Conservation (phyloP, 2,888 invertebrate species). For the Exephanes ischioxanthus region DNA sequence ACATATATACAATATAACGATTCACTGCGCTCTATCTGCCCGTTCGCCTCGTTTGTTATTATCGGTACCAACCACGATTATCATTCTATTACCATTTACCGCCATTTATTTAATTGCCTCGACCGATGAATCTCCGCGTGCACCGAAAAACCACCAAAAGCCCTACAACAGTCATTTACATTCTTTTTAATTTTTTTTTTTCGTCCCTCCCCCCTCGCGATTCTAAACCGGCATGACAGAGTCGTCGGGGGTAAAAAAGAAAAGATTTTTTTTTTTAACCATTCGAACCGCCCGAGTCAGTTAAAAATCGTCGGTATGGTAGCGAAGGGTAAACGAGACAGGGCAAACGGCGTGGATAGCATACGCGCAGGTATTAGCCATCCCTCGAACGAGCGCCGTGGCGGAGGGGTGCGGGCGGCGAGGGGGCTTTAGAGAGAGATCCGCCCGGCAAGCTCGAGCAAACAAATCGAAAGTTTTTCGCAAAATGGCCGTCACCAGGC, state of each 20-base stretch:
- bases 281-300: constrained; percentile 16
- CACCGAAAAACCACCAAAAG: background rate
- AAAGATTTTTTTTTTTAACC: background rate
- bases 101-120: constrained; percentile 44
- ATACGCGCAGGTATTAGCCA: constrained; percentile 82
- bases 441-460: constrained; percentile 67
- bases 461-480: constrained; percentile 84
- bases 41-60: constrained; percentile 45
- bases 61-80: constrained; percentile 51
- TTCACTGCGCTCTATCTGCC: constrained; percentile 22
- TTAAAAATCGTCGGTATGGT: constrained; percentile 52
- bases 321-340: constrained; percentile 67
- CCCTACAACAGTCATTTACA: background rate
- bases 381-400: constrained; percentile 76
- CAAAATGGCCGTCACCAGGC: constrained; percentile 85
- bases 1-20: constrained; percentile 18
- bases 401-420: constrained; percentile 40
- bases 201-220: background rate
- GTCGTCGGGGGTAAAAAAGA: background rate
- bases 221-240: constrained; percentile 5
- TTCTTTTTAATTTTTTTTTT: constrained; percentile 14
- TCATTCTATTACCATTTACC: constrained; percentile 54
- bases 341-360: constrained; percentile 69
- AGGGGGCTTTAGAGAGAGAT: constrained; percentile 44
- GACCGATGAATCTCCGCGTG: background rate